Conservation (phyloP, 37 sponge, comb jelly and placozoan species). For the Halichondria panicea region DNA sequence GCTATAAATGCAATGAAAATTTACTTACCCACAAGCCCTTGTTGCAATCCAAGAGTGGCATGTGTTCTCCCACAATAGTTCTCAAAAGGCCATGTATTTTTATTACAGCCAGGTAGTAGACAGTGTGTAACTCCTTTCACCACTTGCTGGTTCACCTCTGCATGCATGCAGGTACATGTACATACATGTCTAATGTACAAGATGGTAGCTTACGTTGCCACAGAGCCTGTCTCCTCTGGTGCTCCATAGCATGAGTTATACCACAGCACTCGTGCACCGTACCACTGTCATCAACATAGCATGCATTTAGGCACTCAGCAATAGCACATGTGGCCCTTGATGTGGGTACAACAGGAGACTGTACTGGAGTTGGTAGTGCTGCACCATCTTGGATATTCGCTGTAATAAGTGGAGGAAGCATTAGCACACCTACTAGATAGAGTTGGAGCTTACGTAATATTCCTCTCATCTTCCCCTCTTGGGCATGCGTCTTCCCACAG, state of each 20-base stretch:
- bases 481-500: constrained; percentile 69
- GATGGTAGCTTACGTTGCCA: too few relatives aligned
- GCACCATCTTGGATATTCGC: not conserved
- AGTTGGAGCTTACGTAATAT: constrained; percentile 69
- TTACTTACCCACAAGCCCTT: constrained; percentile 58
- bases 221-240: constrained; percentile 65
- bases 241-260: constrained; percentile 85
- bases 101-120: constrained; percentile 72
- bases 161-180: too few relatives aligned
- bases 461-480: constrained; percentile 30
- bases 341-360: not conserved
- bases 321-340: constrained; percentile 50
- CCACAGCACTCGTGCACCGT: constrained; percentile 76
- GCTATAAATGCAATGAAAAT: not conserved
- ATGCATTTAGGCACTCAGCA: constrained; percentile 52
- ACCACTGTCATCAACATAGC: constrained; percentile 64
- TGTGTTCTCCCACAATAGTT: constrained; percentile 89
- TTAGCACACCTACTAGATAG: too few relatives aligned
- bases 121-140: constrained; percentile 87
- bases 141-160: constrained; percentile 17
- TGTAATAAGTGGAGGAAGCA: too few relatives aligned
- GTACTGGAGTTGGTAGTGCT: not conserved
- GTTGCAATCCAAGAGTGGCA: constrained; percentile 54
- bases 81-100: constrained; percentile 76
- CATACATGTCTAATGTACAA: too few relatives aligned